Conservation (phyloP, 1,140 invertebrate genomes). For the Atopsyche davidsoni region DNA sequence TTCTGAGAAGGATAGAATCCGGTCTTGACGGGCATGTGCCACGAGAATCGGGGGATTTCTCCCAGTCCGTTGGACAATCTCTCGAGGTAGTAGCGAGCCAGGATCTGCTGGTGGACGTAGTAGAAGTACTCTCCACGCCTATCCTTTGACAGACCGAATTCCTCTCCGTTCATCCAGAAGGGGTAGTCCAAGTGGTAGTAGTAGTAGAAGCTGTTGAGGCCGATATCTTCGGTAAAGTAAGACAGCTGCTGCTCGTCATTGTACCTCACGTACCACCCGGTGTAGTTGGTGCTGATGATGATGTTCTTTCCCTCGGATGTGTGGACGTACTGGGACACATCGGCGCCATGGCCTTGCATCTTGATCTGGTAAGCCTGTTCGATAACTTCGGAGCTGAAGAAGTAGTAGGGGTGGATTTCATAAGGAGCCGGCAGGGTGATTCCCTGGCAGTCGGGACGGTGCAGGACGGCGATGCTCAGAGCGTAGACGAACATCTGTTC, state of each 20-base stretch:
- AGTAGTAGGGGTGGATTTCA: conserved; percentile 57
- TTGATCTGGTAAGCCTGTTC: conserved; percentile 54
- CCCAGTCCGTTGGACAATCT: conserved; percentile 57
- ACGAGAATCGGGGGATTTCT: conserved; percentile 53
- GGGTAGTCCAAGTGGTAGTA: conserved; percentile 61
- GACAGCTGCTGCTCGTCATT: conserved; percentile 56
- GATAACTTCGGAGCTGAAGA: conserved; percentile 53
- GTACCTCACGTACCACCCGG: conserved; percentile 46
- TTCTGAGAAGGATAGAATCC: conserved; percentile 54
- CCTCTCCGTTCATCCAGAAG: conserved; percentile 54
- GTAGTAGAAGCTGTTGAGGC: conserved; percentile 64
- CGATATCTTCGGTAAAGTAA: conserved; percentile 68
- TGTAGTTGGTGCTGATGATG: conserved; percentile 49
- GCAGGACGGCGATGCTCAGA: conserved; percentile 52
- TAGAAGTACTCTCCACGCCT: conserved; percentile 58
- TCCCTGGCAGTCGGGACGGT: conserved; percentile 50
- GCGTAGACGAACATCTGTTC: conserved; percentile 54
- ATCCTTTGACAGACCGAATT: conserved; percentile 48
- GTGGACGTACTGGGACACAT: conserved; percentile 38
- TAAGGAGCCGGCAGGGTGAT: conserved; percentile 55
- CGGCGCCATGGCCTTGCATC: conserved; percentile 43
- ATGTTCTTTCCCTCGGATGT: conserved; percentile 42
- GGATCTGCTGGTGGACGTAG: conserved; percentile 54
- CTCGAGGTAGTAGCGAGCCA: conserved; percentile 63
- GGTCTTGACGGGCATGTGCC: conserved; percentile 44